Evolutionary conservation across 2,797 vertebrate genomes (phyloP).

Genomic region (Melanotaenia boesemani): DNA sequence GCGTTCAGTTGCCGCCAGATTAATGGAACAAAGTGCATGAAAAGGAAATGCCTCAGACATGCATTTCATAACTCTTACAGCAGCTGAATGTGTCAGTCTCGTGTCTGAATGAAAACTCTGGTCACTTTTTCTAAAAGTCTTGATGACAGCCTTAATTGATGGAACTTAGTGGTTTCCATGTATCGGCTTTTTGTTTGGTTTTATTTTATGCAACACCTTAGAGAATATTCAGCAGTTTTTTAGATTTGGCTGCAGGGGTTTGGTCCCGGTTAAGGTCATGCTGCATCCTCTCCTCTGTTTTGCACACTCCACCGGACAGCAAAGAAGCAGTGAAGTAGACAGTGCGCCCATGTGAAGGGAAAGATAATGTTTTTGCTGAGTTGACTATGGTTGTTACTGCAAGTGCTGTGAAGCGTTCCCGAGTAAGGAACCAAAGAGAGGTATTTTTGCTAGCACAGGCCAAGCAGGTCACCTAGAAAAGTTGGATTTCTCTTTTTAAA

Average conservation of each 20-base stretch:
- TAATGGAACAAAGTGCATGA: not conserved
- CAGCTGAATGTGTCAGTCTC: not conserved
- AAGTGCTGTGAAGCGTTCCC: not conserved
- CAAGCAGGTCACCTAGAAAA: not conserved
- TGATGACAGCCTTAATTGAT: not conserved
- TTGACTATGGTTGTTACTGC: not conserved
- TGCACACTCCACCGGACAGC: not conserved
- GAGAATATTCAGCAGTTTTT: not conserved
- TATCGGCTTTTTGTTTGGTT: not conserved
- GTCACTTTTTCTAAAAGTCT: not conserved
- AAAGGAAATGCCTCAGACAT: not conserved
- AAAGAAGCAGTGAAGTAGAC: not conserved
- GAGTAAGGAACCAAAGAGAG: not conserved
- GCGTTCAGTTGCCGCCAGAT: not conserved
- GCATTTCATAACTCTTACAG: not conserved
- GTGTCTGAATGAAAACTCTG: not conserved
- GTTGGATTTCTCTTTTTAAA: not conserved
- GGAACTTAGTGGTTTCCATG: not conserved
- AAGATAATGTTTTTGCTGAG: not conserved
- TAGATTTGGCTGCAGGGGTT: not conserved
- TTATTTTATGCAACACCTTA: not conserved
- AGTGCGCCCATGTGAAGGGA: not conserved
- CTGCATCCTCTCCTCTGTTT: not conserved
- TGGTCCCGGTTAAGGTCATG: not conserved
- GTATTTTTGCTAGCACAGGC: not conserved